Evolutionary conservation across 2,888 invertebrate species (phyloP).

Genomic region (Dimorphilus gyrociliatus): DNA sequence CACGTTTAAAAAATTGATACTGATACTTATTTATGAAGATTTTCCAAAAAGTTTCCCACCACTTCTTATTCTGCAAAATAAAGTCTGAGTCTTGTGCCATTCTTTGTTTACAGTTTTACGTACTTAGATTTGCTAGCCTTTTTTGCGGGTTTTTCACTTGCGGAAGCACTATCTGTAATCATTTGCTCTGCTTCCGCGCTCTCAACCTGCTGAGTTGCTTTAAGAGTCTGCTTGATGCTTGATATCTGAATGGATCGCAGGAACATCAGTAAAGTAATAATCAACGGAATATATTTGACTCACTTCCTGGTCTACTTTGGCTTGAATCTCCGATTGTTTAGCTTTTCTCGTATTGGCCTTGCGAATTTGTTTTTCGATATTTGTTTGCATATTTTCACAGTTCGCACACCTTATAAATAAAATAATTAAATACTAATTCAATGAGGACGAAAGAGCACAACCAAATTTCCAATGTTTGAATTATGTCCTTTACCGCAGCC

Average conservation of each 20-base stretch:
- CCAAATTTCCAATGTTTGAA: slow-evolving; percentile 42
- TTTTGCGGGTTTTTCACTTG: slow-evolving; percentile 45
- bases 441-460: too few species aligned
- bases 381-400: slow-evolving; percentile 70
- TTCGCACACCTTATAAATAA: slow-evolving; percentile 53
- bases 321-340: slow-evolving; percentile 57
- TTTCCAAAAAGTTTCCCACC: slow-evolving; percentile 23
- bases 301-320: slow-evolving; percentile 70
- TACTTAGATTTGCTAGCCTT: slow-evolving; percentile 48
- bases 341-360: slow-evolving; percentile 72
- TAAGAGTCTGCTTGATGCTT: slow-evolving; percentile 71
- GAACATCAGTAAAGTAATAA: too few species aligned
- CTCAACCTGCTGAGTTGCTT: slow-evolving; percentile 47
- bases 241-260: slow-evolving; percentile 49
- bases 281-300: too few species aligned
- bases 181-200: slow-evolving; percentile 76
- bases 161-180: slow-evolving; percentile 49
- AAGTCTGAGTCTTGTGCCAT: background rate
- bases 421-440: too few species aligned
- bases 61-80: slow-evolving; percentile 20
- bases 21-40: too few species aligned
- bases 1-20: too few species aligned
- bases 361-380: slow-evolving; percentile 73
- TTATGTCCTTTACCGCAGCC: slow-evolving; percentile 63
- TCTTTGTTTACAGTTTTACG: slow-evolving; percentile 4